Conservation (phyloP, 2,797 vertebrate genomes). For the Hydrolagus colliei region DNA sequence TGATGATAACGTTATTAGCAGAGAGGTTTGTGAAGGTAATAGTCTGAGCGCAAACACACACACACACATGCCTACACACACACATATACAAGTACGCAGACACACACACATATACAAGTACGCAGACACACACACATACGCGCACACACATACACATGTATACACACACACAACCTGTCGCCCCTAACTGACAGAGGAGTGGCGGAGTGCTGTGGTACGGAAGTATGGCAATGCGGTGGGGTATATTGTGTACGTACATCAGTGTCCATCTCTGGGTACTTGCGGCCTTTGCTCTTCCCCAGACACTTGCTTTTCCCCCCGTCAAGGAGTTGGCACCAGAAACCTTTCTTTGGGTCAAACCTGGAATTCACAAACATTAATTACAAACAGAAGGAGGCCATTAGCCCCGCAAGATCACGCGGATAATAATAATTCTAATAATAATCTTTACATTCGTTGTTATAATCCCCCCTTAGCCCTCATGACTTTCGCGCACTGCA, state of each 20-base stretch:
- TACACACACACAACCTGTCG: neutral
- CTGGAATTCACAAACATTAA: constrained; percentile 48
- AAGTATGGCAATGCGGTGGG: too few species aligned
- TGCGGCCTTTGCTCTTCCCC: constrained; percentile 95
- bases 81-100: neutral
- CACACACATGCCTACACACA: too few species aligned
- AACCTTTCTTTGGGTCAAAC: constrained; percentile 97
- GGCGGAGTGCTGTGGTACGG: neutral
- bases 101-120: neutral
- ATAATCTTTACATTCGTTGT: too few species aligned
- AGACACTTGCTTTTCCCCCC: constrained; percentile 95
- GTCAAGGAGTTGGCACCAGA: constrained; percentile 96
- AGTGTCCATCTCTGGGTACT: constrained; percentile 90
- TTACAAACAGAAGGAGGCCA: too few species aligned
- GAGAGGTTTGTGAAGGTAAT: too few species aligned
- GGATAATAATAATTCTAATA: too few species aligned
- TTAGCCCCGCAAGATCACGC: too few species aligned
- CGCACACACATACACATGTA: neutral
- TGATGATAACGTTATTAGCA: too few species aligned
- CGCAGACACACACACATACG: neutral
- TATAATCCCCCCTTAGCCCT: neutral
- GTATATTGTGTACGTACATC: constrained; percentile 67
- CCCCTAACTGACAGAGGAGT: neutral
- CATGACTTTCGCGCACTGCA: neutral
- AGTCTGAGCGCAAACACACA: too few species aligned